Evolutionary conservation across 2,113 vertebrate species (phyloP).

Genomic region (Lophura nycthemera): DNA sequence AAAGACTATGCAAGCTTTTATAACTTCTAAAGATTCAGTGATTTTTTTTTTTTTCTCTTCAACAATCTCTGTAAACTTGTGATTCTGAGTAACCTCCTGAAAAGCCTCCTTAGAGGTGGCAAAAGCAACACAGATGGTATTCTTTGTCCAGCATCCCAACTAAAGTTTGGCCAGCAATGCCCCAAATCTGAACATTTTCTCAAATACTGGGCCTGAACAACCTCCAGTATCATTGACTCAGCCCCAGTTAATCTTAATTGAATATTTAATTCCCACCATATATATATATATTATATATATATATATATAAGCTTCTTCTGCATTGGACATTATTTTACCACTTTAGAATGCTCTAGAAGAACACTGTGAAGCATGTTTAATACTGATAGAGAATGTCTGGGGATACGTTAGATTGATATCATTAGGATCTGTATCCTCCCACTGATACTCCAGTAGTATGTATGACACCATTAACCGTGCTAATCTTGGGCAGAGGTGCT

Average conservation of each 20-base stretch:
- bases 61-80: neutral
- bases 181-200: neutral
- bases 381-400: neutral
- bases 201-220: neutral
- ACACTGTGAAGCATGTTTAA: neutral
- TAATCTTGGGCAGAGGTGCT: neutral
- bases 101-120: neutral
- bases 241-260: neutral
- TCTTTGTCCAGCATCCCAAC: neutral
- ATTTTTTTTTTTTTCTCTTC: neutral
- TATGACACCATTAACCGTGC: neutral
- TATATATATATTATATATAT: too few species aligned
- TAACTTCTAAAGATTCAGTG: neutral
- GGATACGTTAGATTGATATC: fast-evolving
- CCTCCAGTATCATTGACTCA: neutral
- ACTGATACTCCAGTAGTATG: neutral
- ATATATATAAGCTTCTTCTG: neutral
- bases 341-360: neutral
- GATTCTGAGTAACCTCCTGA: neutral
- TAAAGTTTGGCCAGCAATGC: neutral
- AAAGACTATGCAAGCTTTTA: neutral
- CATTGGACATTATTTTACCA: neutral
- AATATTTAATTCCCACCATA: neutral
- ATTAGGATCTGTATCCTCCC: neutral
- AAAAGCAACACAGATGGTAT: neutral